Percentiles rank a stretch among this genome's conserved stretches.
Conservation (phyloP, 1,140 invertebrate species). For the Drosophila insularis region DNA sequence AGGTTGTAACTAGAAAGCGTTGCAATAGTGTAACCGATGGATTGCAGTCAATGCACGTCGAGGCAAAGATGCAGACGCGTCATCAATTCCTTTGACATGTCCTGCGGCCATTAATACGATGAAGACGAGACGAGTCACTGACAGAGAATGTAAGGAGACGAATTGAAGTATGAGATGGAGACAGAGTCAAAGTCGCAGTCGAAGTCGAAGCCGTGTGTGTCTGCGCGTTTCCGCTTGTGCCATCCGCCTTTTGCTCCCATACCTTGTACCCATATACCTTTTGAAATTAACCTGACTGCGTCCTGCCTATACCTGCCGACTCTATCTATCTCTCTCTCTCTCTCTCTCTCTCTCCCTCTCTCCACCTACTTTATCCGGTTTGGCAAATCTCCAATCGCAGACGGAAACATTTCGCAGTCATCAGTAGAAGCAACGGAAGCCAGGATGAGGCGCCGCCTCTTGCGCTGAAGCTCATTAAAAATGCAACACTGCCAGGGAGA, state of each 20-base stretch:
- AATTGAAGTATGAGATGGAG: neutral
- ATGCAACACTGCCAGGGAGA: conserved; percentile 48
- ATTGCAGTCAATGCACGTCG: conserved; percentile 69
- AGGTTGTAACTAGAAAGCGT: conserved; percentile 8
- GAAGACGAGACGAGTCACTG: conserved; percentile 11
- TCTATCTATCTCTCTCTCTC: too few species aligned
- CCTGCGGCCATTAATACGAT: conserved; percentile 61
- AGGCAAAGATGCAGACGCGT: conserved; percentile 49
- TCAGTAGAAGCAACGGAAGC: conserved; percentile 51
- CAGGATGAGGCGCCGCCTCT: conserved; percentile 45
- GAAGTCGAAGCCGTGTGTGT: conserved; percentile 43
- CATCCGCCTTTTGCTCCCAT: conserved; percentile 28
- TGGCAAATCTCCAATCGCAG: conserved; percentile 64
- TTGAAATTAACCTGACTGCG: conserved; percentile 57
- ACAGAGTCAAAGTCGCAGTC: conserved; percentile 4
- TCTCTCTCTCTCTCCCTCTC: too few species aligned
- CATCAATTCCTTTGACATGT: conserved; percentile 72
- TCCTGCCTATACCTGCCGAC: neutral
- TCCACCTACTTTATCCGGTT: neutral
- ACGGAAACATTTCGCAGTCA: conserved; percentile 59
- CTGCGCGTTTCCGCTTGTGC: conserved; percentile 52
- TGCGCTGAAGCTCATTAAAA: conserved; percentile 66
- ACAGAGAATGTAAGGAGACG: neutral
- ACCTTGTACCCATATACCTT: conserved; percentile 23
- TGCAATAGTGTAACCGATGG: conserved; percentile 26